Evolutionary conservation across 2,797 vertebrate genomes (phyloP).

Genomic region (Acipenser ruthenus): DNA sequence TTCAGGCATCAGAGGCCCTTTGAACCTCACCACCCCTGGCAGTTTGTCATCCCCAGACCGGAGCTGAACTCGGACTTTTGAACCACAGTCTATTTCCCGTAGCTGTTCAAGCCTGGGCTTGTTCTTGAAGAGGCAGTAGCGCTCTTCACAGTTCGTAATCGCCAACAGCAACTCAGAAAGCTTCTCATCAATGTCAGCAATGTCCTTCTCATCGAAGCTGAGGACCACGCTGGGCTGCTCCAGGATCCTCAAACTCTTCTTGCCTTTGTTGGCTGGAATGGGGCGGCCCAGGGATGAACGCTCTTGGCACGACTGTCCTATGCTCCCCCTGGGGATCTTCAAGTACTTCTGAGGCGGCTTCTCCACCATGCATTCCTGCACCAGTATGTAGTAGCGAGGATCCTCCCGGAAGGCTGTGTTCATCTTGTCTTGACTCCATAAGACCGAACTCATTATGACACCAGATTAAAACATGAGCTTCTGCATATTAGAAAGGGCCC

Average conservation of each 20-base stretch:
- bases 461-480: background rate
- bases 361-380: constrained; percentile 87
- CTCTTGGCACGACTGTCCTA: constrained; percentile 88
- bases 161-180: constrained; percentile 88
- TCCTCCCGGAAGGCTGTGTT: constrained; percentile 86
- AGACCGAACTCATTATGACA: constrained; percentile 84
- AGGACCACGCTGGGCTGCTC: constrained; percentile 86
- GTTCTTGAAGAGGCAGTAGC: constrained; percentile 80
- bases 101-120: constrained; percentile 75
- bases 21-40: constrained; percentile 91
- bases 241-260: constrained; percentile 87
- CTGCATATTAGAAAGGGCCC: constrained; percentile 9
- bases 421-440: constrained; percentile 95
- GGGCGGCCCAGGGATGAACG: constrained; percentile 80
- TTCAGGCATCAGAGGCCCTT: constrained; percentile 85
- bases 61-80: constrained; percentile 85
- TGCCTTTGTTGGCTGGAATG: constrained; percentile 81
- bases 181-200: constrained; percentile 84
- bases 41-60: constrained; percentile 82
- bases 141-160: constrained; percentile 95
- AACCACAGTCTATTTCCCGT: constrained; percentile 82
- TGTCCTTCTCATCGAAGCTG: constrained; percentile 85
- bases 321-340: constrained; percentile 86
- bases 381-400: constrained; percentile 86
- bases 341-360: constrained; percentile 86